Conservation (phyloP, 2,888 invertebrate species). For the Cordilura impudica region DNA sequence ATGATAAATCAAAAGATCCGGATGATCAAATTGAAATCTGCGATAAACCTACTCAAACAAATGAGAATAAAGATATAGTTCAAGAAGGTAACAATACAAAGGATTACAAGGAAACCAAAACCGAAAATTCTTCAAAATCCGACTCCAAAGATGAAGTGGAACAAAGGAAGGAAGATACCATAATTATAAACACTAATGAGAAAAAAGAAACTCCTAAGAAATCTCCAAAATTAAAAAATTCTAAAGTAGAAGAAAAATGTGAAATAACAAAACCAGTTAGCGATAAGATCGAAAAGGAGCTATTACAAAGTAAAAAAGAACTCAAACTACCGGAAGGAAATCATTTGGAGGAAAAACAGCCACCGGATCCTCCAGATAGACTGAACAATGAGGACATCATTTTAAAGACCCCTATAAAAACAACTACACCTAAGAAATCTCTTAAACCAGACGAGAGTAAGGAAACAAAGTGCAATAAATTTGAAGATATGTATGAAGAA, state of each 20-base stretch:
- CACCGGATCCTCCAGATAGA: conserved; percentile 18
- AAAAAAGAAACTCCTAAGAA: neutral
- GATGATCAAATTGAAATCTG: neutral
- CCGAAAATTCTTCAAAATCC: neutral
- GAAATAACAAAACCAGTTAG: neutral
- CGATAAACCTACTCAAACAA: neutral
- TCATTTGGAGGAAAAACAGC: conserved; percentile 1
- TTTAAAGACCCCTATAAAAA: conserved; percentile 61
- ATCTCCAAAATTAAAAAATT: conserved; percentile 46
- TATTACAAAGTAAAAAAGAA: neutral
- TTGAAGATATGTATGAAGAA: conserved; percentile 56
- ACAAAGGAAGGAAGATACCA: neutral
- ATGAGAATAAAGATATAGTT: neutral
- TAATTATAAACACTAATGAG: neutral
- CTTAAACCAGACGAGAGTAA: neutral
- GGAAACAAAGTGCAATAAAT: conserved; percentile 55
- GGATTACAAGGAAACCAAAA: neutral
- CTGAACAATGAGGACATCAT: conserved; percentile 44
- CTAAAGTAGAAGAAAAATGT: neutral
- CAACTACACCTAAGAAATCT: conserved; percentile 48
- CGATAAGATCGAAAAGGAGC: neutral
- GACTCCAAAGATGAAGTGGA: neutral
- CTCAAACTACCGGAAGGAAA: conserved; percentile 28
- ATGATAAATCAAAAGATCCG: conserved; percentile 61
- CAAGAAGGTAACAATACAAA: neutral